These are phyloP conservation scores for Halyomorpha halys DNA, from an alignment of 1,140 invertebrate species.

Conservation along the genomic window DNA sequence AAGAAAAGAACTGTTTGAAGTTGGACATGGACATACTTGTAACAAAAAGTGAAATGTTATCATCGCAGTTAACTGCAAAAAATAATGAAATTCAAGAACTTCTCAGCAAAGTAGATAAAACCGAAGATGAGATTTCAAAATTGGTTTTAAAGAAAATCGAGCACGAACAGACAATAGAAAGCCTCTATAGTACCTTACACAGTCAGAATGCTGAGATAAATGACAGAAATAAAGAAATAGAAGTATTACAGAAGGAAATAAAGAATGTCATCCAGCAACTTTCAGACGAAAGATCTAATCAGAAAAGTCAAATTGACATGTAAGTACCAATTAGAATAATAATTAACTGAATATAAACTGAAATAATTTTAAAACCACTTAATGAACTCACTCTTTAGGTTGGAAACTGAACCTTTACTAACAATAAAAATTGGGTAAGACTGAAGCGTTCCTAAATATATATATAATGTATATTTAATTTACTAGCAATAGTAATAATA, in stretches of 20 bases:
- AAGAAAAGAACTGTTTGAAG: neutral
- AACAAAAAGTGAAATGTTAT: neutral
- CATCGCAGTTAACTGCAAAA: neutral
- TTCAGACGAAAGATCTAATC: neutral
- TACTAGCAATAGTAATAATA: too few relatives aligned
- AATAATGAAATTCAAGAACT: neutral
- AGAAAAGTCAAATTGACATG: neutral
- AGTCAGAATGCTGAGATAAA: neutral
- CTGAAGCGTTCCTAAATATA: neutral
- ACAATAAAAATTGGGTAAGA: conserved; percentile 1
- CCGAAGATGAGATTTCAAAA: conserved; percentile 1
- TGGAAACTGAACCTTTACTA: too few relatives aligned
- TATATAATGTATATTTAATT: neutral
- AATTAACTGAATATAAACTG: neutral
- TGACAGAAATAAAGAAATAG: neutral
- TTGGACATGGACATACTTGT: neutral
- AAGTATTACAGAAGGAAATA: neutral
- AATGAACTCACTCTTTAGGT: neutral
- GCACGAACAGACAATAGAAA: neutral
- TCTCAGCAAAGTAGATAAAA: neutral
- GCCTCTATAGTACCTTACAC: conserved; percentile 4
- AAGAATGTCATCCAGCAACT: neutral
- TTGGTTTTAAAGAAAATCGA: neutral
- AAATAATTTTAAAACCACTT: neutral
- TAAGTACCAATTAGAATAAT: neutral